phyloP scores from a whole-genome alignment of 2,888 invertebrate genomes.

The Physocephala rufipes region DNA sequence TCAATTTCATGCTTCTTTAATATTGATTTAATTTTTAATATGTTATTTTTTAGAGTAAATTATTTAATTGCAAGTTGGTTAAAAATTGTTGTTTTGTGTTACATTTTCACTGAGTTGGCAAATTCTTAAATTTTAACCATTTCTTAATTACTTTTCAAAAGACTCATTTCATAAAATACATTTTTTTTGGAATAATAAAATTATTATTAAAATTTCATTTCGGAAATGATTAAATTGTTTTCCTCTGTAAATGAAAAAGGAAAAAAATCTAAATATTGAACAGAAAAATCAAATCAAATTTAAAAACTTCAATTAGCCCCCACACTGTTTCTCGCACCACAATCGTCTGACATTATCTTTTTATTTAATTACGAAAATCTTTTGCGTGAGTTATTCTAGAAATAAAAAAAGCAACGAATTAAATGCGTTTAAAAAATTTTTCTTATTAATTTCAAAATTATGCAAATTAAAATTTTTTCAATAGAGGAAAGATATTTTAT shows the following conservation, averaged over 20 bases:
- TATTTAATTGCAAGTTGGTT: constrained; percentile 38
- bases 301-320: background rate
- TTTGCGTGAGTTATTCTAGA: no score
- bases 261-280: background rate
- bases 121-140: constrained; percentile 60
- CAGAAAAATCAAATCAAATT: background rate
- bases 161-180: background rate
- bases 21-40: constrained; percentile 34
- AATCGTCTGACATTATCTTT: no score
- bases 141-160: constrained; percentile 28
- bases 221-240: background rate
- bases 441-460: no score
- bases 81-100: constrained; percentile 47
- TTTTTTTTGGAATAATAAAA: background rate
- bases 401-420: no score
- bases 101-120: constrained; percentile 60
- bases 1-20: constrained; percentile 41
- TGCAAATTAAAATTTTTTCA: no score
- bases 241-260: background rate
- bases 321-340: no score
- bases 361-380: no score
- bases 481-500: no score
- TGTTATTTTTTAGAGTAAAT: constrained; percentile 1
- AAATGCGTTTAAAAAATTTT: no score
- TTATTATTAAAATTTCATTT: background rate